A percentile compares a stretch with the other conserved stretches of the same genome.
Conservation (phyloP, 2,888 invertebrate genomes). For the Acleris literana region DNA sequence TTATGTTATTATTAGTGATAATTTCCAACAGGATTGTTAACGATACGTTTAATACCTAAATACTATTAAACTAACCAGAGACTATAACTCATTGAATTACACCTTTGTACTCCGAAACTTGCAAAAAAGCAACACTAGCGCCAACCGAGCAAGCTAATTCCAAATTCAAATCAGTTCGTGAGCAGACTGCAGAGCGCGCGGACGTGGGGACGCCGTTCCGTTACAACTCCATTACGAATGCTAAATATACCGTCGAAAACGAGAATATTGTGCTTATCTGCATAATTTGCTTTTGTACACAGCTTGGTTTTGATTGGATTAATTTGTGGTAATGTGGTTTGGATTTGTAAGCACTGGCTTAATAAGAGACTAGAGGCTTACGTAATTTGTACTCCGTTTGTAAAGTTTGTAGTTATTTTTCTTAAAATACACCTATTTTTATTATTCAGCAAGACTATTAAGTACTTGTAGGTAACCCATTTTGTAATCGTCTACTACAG, state of each 20-base stretch:
- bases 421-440: too few relatives aligned
- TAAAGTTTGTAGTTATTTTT: too few relatives aligned
- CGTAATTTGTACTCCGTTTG: neutral
- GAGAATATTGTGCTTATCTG: slow-evolving; percentile 69
- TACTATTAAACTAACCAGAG: neutral
- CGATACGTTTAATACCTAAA: too few relatives aligned
- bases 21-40: too few relatives aligned
- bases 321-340: slow-evolving; percentile 9
- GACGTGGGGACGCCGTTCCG: slow-evolving; percentile 73
- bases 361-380: neutral
- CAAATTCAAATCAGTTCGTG: slow-evolving; percentile 81
- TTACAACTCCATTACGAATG: slow-evolving; percentile 73
- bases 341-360: slow-evolving; percentile 7
- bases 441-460: too few relatives aligned
- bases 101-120: neutral
- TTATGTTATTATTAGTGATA: too few relatives aligned
- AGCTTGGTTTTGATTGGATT: slow-evolving; percentile 55
- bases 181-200: slow-evolving; percentile 70
- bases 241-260: slow-evolving; percentile 75
- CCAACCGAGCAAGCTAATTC: slow-evolving; percentile 68
- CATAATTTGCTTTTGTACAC: slow-evolving; percentile 66
- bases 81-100: neutral
- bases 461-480: too few relatives aligned
- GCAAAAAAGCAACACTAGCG: slow-evolving; percentile 51
- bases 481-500: too few relatives aligned